A percentile compares a stretch with the other conserved stretches of the same genome.
phyloP scores from a whole-genome alignment of 2,888 invertebrate genomes.

The Leucoma salicis region DNA sequence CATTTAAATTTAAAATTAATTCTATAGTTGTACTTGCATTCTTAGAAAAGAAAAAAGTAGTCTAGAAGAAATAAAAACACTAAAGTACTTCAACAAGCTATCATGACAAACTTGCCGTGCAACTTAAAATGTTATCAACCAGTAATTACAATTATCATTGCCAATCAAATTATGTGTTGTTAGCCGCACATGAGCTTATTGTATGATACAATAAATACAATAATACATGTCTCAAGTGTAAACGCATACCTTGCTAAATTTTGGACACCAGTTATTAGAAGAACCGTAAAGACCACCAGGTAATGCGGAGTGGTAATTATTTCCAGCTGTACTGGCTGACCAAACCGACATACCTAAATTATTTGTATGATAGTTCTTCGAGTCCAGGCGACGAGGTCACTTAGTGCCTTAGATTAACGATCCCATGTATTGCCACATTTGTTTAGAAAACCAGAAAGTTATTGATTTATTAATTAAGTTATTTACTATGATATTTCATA shows the following conservation, averaged over 20 bases:
- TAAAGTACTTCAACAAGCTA: neutral
- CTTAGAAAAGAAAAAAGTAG: neutral
- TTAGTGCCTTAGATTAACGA: conserved; percentile 17
- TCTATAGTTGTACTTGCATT: neutral
- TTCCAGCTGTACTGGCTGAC: conserved; percentile 85
- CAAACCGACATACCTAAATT: conserved; percentile 86
- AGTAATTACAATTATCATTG: conserved; percentile 25
- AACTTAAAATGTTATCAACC: conserved; percentile 19
- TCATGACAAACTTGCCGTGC: conserved; percentile 21
- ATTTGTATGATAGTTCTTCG: conserved; percentile 70
- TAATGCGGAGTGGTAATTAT: conserved; percentile 71
- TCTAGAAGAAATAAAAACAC: too few relatives aligned
- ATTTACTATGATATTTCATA: conserved; percentile 29
- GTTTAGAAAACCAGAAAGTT: too few relatives aligned
- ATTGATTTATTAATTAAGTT: too few relatives aligned
- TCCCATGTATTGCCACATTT: too few relatives aligned
- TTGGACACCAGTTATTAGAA: conserved; percentile 75
- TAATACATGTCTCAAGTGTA: conserved; percentile 26
- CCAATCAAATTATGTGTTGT: conserved; percentile 22
- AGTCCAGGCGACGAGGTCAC: conserved; percentile 68
- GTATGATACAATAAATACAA: conserved; percentile 16
- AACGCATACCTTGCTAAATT: conserved; percentile 72
- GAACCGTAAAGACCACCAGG: conserved; percentile 68
- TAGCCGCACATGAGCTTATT: conserved; percentile 26
- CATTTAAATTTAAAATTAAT: neutral